Evolutionary conservation across 2,888 invertebrate species (phyloP), one percentile per base, ranked within the genome.

Genomic region (Drosophila mimica): DNA sequence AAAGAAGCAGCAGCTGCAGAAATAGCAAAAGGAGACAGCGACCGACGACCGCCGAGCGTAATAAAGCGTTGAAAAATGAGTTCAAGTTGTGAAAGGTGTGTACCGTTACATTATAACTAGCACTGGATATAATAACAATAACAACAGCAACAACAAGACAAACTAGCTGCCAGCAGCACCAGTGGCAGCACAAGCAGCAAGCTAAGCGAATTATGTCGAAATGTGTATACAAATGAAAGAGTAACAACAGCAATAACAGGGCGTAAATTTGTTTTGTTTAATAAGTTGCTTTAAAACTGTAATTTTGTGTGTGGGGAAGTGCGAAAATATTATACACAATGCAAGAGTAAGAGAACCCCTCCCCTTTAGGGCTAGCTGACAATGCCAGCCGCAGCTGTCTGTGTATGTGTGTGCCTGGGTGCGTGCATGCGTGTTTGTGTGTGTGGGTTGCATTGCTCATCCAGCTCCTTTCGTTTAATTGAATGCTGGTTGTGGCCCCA

Each of bases 71-170:
- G 74, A 76, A 81, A 92, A 90, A 91, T 92, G 91, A 92, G 92
- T 90, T 91, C 91, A 80, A 92, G 91, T 89, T 92, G 92, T 90
- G 91, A 92, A 92, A 92, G 91, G 91, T 92, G 91, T 89, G 92
- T 92, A 88, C 79, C 84, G 91, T 89, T 88, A 90, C 76, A 81
- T 67, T 82, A 78, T 66, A 70, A 71, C 72, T 63, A 79, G 46
- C 85, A 70, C 52, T 70, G 67, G 25, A 31, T 63, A 60, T 66
- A 71, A 64, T 34, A 73, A 61, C 61, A 79, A 65, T 56, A 76
- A 67, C 69, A 68, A 46, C 61, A 73, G 25, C 59, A 59, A 52
- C 48, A 82, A 52, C 46, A 65, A 58, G 28, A 59, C 25, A 25
- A 25, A 46, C 46, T 46, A 28, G 25, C 46, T 46, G 20, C 25